Percentiles rank a stretch among this genome's conserved stretches.
Conservation (phyloP, 1,140 invertebrate genomes). For the Cepaea nemoralis region DNA sequence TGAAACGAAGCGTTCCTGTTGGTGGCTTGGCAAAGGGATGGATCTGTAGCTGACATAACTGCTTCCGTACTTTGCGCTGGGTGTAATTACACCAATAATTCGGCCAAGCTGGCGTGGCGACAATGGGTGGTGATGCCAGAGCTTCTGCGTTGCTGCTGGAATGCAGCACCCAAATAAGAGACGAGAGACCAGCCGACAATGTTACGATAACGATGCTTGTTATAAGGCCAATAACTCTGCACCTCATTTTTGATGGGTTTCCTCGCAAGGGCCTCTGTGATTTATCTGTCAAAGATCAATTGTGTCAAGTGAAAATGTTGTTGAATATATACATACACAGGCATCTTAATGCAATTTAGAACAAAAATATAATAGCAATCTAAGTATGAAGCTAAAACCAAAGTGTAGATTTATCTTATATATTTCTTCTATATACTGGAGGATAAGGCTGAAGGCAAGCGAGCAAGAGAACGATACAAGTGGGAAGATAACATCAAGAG, state of each 20-base stretch:
- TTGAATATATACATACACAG: no score
- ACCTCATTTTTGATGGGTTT: not conserved
- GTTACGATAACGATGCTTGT: not conserved
- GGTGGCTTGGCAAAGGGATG: constrained; percentile 34
- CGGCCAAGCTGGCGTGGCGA: constrained; percentile 31
- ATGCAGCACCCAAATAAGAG: not conserved
- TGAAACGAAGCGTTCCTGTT: constrained; percentile 9
- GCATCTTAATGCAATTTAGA: no score
- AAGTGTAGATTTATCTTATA: no score
- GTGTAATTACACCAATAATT: not conserved
- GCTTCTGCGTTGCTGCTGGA: not conserved
- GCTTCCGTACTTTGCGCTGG: not conserved
- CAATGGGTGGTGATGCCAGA: not conserved
- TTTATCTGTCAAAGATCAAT: no score
- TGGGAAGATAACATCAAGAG: no score
- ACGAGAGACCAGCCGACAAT: not conserved
- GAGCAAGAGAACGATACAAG: no score
- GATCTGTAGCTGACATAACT: constrained; percentile 3
- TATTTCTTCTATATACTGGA: no score
- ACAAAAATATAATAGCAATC: no score
- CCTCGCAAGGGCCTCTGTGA: no score
- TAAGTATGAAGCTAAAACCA: no score
- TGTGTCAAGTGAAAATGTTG: no score
- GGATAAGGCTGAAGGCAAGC: no score
- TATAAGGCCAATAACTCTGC: not conserved